Evolutionary conservation across 2,888 invertebrate genomes (phyloP), one percentile per base, ranked within the genome.

Genomic region (Sarcophaga rosellei): DNA sequence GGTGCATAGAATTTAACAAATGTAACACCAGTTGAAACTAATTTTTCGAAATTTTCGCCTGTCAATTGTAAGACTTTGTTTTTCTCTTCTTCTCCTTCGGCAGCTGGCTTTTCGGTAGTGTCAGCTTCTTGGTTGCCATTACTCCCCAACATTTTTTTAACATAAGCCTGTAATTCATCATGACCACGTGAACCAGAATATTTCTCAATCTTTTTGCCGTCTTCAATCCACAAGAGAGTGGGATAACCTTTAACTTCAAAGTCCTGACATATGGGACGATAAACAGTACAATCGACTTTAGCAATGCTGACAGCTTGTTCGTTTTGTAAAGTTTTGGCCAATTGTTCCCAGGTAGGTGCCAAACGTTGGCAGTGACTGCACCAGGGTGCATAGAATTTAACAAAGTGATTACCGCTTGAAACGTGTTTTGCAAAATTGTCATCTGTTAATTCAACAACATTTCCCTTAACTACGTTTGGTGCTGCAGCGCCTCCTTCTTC

Each of bases 361-460:
- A 98, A 93, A 91, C 95, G 95, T 94, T 96, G 97, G 90, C 98
- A 98, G 90, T 97, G 96, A 81, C 96, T 95, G 92, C 98, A 98
- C 98, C 98, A 98, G 0, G 98, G 98, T 0, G 97, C 97, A 93
- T 96, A 98, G 93, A 98, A 98, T 94, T 98, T 97, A 5, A 98
- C 94, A 91, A 98, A 98, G 92, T 97, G 96, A 90, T 96, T 95
- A 69, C 98, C 98, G 68, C 92, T 94, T 1, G 95, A 94, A 0
- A 97, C 94, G 91, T 95, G 95, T 89, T 95, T 95, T 87, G 96
- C 95, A 90, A 97, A 97, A 86, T 95, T 96, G 21, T 96, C 95
- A 89, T 97, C 97, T 59, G 95, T 96, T 35, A 98, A 94, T 90
- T 97, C 96, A 20, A 95, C 94, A 89, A 97, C 94, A 83, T 90